Conservation (phyloP, 1,140 invertebrate genomes). For the Drosophila malerkotliana region DNA sequence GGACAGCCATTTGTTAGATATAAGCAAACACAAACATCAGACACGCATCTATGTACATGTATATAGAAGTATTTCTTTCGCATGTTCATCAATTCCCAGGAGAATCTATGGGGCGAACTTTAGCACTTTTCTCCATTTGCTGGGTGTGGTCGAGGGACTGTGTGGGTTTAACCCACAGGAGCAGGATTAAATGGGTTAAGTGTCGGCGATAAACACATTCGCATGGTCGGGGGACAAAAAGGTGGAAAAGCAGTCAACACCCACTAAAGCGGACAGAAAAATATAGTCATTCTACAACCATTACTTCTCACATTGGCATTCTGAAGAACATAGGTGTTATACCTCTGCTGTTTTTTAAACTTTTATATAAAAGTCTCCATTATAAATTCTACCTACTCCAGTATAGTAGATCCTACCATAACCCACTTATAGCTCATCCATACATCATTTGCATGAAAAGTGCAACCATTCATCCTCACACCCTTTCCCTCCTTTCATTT, state of each 20-base stretch:
- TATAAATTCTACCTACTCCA: too few species aligned
- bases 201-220: slow-evolving; percentile 46
- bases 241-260: slow-evolving; percentile 26
- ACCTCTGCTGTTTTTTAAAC: too few species aligned
- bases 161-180: slow-evolving; percentile 9
- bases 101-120: slow-evolving; percentile 22
- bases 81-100: slow-evolving; percentile 50
- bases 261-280: slow-evolving; percentile 17
- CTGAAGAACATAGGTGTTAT: too few species aligned
- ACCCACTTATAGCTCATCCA: slow-evolving; percentile 7
- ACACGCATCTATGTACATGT: slow-evolving; percentile 6
- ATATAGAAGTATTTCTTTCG: slow-evolving; percentile 16
- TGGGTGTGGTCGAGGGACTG: slow-evolving; percentile 25
- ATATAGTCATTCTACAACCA: slow-evolving; percentile 28
- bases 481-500: slow-evolving; percentile 2
- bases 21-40: slow-evolving; percentile 24
- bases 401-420: too few species aligned
- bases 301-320: background rate
- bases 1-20: slow-evolving; percentile 59
- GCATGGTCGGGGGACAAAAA: slow-evolving; percentile 13
- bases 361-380: too few species aligned
- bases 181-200: slow-evolving; percentile 44
- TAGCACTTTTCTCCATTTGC: slow-evolving; percentile 30
- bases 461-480: background rate
- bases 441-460: slow-evolving; percentile 38